Evolutionary conservation across 2,888 invertebrate genomes (phyloP).

Genomic region (Terebella lapidaria): DNA sequence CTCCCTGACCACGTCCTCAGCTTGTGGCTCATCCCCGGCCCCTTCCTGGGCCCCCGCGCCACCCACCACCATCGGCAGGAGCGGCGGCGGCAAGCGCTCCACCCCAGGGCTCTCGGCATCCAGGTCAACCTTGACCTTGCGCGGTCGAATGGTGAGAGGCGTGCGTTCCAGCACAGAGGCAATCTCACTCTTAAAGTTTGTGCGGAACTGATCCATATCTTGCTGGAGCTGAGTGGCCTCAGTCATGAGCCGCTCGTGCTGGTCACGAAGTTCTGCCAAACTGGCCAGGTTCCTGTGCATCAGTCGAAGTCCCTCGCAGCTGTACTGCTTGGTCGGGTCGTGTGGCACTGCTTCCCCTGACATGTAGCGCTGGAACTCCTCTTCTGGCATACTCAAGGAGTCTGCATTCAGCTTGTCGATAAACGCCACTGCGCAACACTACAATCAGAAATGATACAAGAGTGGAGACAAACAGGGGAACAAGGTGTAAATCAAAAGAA

Average conservation of each 20-base stretch:
- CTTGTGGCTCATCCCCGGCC: too few relatives aligned
- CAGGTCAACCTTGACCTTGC: conserved; percentile 61
- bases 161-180: conserved; percentile 68
- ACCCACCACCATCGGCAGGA: conserved; percentile 48
- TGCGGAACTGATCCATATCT: conserved; percentile 71
- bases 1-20: too few relatives aligned
- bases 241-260: conserved; percentile 63
- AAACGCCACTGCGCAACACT: conserved; percentile 97
- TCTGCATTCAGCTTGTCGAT: conserved; percentile 93
- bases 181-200: conserved; percentile 70
- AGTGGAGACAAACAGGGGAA: background rate
- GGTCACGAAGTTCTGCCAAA: conserved; percentile 64
- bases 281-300: conserved; percentile 73
- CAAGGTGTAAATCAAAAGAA: background rate
- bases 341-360: conserved; percentile 81
- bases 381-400: conserved; percentile 81
- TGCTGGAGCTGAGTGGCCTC: conserved; percentile 64
- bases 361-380: conserved; percentile 91
- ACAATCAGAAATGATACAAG: conserved; percentile 41
- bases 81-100: conserved; percentile 58
- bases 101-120: conserved; percentile 58
- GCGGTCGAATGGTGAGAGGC: conserved; percentile 57
- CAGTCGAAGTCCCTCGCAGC: conserved; percentile 67
- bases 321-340: conserved; percentile 65
- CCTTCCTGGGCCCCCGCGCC: too few relatives aligned